Percentiles rank a stretch among this genome's conserved stretches.
phyloP scores from a whole-genome alignment of 2,113 vertebrate species.

The Zosterops borbonicus region DNA sequence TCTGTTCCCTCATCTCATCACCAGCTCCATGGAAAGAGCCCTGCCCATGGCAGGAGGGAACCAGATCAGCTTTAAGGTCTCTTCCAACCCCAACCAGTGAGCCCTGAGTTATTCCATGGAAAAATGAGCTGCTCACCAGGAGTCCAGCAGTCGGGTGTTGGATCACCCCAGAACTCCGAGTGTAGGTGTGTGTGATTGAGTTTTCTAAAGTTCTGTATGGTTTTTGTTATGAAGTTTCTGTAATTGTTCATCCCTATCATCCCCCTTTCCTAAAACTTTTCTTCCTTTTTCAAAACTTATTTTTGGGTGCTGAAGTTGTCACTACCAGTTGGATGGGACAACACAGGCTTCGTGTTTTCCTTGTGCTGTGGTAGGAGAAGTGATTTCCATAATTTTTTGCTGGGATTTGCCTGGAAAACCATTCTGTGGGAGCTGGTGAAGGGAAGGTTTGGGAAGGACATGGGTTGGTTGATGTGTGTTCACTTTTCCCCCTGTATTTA shows the following conservation, averaged over 20 bases:
- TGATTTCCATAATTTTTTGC: not conserved
- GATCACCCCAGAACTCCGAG: fast-evolving
- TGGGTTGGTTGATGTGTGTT: not conserved
- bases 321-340: not conserved
- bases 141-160: fast-evolving
- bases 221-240: no score
- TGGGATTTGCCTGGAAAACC: not conserved
- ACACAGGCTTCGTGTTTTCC: not conserved
- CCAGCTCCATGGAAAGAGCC: not conserved
- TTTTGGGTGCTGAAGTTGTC: not conserved
- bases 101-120: fast-evolving
- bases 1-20: not conserved
- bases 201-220: no score
- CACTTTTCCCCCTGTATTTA: no score
- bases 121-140: no score
- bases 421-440: not conserved
- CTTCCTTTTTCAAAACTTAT: not conserved
- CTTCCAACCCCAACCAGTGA: not conserved
- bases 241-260: no score
- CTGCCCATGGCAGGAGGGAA: not conserved
- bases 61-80: fast-evolving
- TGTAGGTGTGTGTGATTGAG: no score
- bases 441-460: not conserved
- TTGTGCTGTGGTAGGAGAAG: not conserved
- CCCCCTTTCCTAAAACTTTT: not conserved